Evolutionary conservation across 2,888 invertebrate species (phyloP).

Genomic region (Dolichopus griseipennis): DNA sequence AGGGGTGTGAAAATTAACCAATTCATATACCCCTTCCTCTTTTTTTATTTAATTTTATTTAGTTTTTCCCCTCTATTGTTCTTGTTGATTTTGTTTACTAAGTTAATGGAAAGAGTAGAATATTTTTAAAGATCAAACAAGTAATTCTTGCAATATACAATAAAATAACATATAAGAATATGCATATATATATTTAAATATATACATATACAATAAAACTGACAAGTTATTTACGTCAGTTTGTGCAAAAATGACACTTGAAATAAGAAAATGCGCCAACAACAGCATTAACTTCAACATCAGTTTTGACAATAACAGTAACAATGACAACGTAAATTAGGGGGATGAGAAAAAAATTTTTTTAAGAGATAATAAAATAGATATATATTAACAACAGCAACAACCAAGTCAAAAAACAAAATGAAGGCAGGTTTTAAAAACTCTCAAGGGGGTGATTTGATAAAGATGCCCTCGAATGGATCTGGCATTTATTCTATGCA

Average conservation of each 20-base stretch:
- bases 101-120: too few species aligned
- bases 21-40: neutral
- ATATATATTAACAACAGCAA: too few species aligned
- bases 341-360: too few species aligned
- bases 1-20: slow-evolving; percentile 1
- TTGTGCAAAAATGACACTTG: neutral
- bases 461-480: neutral
- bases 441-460: slow-evolving; percentile 4
- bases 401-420: too few species aligned
- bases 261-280: slow-evolving; percentile 4
- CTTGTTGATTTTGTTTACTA: neutral
- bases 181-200: neutral
- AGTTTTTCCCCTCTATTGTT: too few species aligned
- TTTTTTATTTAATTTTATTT: neutral
- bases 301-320: too few species aligned
- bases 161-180: neutral
- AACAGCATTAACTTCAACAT: neutral
- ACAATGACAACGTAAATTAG: too few species aligned
- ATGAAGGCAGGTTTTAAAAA: neutral
- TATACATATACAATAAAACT: neutral
- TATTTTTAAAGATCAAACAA: too few species aligned
- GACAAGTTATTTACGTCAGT: neutral
- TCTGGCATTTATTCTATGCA: neutral
- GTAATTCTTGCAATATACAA: too few species aligned
- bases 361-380: too few species aligned